Evolutionary conservation across 2,113 vertebrate genomes (phyloP).

Genomic region (Catharus bicknelli): DNA sequence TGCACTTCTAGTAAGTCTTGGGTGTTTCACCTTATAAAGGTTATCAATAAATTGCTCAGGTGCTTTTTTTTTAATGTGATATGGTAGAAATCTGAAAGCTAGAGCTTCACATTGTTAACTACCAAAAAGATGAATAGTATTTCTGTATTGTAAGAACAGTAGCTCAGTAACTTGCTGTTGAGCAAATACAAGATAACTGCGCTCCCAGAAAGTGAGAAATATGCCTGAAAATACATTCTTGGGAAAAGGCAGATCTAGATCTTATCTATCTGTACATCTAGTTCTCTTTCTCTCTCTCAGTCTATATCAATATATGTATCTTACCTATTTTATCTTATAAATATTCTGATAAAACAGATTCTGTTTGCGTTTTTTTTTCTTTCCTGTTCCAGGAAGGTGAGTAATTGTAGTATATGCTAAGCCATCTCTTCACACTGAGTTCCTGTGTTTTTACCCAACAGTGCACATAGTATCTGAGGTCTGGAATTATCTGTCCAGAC

Average conservation of each 20-base stretch:
- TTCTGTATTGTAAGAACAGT: background rate
- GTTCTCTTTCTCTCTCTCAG: fast-evolving
- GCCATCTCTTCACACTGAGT: background rate
- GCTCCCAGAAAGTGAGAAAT: background rate
- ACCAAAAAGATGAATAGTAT: background rate
- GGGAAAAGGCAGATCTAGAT: background rate
- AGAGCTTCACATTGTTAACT: background rate
- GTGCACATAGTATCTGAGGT: fast-evolving
- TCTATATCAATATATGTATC: background rate
- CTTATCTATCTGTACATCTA: background rate
- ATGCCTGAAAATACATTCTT: background rate
- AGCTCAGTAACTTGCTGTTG: background rate
- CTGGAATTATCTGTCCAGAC: background rate
- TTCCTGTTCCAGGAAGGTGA: background rate
- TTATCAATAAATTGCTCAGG: background rate
- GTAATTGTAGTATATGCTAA: background rate
- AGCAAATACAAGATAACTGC: background rate
- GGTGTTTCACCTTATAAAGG: background rate
- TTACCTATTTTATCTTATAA: background rate
- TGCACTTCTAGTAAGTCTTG: background rate
- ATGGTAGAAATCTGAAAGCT: background rate
- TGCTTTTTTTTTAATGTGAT: background rate
- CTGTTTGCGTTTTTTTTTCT: background rate
- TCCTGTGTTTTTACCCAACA: background rate
- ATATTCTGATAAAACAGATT: background rate